Evolutionary conservation across 1,140 invertebrate genomes (phyloP).

Genomic region (Drosophila virilis): DNA sequence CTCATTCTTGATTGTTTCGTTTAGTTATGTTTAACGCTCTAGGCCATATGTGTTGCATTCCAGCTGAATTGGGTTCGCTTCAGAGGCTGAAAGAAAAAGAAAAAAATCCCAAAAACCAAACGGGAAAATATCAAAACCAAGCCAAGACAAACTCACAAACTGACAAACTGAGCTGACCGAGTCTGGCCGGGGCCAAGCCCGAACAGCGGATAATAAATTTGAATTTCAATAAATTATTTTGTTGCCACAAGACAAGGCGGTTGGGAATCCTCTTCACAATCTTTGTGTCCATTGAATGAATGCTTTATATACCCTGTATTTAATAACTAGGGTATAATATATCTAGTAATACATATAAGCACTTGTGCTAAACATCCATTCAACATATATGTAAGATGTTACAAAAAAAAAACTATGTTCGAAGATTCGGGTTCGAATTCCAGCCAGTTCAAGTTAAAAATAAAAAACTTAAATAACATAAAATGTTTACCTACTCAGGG

Average conservation of each 20-base stretch:
- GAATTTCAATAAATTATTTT: conserved; percentile 83
- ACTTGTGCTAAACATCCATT: neutral
- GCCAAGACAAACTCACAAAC: conserved; percentile 27
- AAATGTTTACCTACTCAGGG: too few relatives aligned
- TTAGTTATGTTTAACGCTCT: conserved; percentile 76
- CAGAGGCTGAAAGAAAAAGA: conserved; percentile 11
- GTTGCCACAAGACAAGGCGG: conserved; percentile 67
- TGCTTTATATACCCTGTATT: conserved; percentile 6
- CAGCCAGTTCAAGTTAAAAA: too few relatives aligned
- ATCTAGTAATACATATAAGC: neutral
- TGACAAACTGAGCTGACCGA: conserved; percentile 15
- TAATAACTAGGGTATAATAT: neutral
- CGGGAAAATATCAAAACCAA: conserved; percentile 38
- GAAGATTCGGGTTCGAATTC: too few relatives aligned
- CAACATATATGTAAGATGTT: too few relatives aligned
- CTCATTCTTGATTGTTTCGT: conserved; percentile 82
- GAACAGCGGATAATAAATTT: conserved; percentile 72
- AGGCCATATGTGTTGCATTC: conserved; percentile 78
- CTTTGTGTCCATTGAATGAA: conserved; percentile 38
- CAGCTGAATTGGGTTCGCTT: conserved; percentile 72
- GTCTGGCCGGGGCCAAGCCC: conserved; percentile 37
- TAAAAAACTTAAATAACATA: too few relatives aligned
- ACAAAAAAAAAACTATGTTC: too few relatives aligned
- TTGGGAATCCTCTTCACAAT: conserved; percentile 52
- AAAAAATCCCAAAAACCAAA: conserved; percentile 20